Base-by-base conservation (phyloP, 92 coral and sea anemone genomes). In the Zoanthus sansibaricus region DNA sequence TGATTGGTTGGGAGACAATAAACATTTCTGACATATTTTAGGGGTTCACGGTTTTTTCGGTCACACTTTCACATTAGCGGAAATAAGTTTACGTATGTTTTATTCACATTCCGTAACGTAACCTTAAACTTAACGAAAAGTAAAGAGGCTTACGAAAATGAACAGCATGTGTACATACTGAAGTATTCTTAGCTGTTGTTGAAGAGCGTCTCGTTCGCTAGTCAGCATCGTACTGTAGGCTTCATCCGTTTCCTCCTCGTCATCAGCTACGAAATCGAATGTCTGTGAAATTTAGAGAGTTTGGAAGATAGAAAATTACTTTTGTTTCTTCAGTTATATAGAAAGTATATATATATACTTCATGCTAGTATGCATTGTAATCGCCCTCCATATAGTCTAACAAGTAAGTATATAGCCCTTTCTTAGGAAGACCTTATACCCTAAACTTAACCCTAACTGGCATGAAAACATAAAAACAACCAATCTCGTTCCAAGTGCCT, bases 191-290 rank as follows among this genome's bases (percentile, higher is more conserved):
- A 95, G 88, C 37, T 95, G 98, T 74, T 90, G 79, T 18, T 92
- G 78, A 59, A 93, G 87, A 12, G 94, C 88, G 11, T 91, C 86
- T 32, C 98, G 76, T 44, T 91, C 98, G 17, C 91, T 87, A 7
- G 93, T 76, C 66, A 92, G 91, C 92, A 96, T 59, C 32, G 98
- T 92, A 48, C 89, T 91, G 87, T 96, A 96, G 1, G 99, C 97
- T 76, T 96, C 99, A 66, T 96, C 98, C 17, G 92, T 91, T 8
- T 95, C 99, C 56, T 90, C 96, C 76, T 88, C 91, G 21, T 82
- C 88, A 76, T 80, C 85, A 18, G 77, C 64, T 9, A 58, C 88
- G 17, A 87, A 89, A 30, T 84, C 87, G 58, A 16, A 77, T 17
- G 85, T 75, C 92, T 89, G 12, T 49, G 25, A 48, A 48, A 3